Conservation (phyloP, 2,888 invertebrate genomes). For the Leucoma salicis region DNA sequence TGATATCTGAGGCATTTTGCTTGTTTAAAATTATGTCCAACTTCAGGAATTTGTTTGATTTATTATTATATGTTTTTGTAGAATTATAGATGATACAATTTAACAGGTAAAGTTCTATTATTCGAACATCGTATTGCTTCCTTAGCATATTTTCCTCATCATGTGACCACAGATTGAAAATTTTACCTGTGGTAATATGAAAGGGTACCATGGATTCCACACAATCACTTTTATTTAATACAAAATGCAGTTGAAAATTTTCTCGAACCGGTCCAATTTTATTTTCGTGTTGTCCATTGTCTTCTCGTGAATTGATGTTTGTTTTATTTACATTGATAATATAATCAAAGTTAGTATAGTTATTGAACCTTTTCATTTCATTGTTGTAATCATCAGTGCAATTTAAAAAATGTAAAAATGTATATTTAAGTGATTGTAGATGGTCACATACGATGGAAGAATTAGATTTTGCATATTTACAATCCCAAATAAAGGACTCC, state of each 20-base stretch:
- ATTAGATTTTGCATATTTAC: not conserved
- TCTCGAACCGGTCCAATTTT: not conserved
- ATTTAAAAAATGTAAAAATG: not conserved
- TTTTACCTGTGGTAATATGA: slow-evolving; percentile 1
- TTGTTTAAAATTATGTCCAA: slow-evolving; percentile 3
- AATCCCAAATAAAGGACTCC: slow-evolving; percentile 1
- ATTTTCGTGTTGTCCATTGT: not conserved
- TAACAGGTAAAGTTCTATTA: not conserved
- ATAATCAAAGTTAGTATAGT: not conserved
- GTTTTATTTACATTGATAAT: not conserved
- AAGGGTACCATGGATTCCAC: not conserved
- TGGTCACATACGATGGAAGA: not conserved
- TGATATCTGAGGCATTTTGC: not conserved
- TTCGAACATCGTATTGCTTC: not conserved
- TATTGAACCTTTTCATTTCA: not conserved
- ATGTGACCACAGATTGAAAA: slow-evolving; percentile 1
- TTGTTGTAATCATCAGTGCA: slow-evolving; percentile 1
- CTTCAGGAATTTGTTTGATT: not conserved
- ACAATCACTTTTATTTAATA: slow-evolving; percentile 1
- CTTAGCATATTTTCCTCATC: not conserved
- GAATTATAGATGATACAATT: not conserved
- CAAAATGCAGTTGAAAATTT: slow-evolving; percentile 1
- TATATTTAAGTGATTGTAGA: not conserved
- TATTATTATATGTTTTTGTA: not conserved
- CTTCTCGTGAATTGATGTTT: not conserved